Percentiles rank a stretch among this genome's conserved stretches.
These are phyloP conservation scores for Ranitomeya variabilis DNA, from an alignment of 2,113 vertebrate genomes.

Conservation along the genomic window DNA sequence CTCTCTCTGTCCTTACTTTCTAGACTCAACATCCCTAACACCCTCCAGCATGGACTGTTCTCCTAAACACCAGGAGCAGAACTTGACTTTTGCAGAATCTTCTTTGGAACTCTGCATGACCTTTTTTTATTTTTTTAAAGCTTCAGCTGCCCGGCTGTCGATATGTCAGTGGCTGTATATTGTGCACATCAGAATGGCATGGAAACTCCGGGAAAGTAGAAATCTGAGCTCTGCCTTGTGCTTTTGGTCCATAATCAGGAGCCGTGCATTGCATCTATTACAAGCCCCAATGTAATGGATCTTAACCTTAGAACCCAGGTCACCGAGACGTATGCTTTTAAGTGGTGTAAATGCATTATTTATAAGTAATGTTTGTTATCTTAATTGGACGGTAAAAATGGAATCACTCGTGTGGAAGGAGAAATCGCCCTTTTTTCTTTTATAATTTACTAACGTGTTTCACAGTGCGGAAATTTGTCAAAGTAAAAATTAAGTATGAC, in stretches of 20 bases:
- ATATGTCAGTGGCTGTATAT: not conserved
- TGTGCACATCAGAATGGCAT: not conserved
- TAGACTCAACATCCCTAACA: conserved; percentile 54
- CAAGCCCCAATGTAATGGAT: not conserved
- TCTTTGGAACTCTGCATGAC: conserved; percentile 6
- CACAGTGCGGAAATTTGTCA: not conserved
- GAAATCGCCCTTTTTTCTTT: not conserved
- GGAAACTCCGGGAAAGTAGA: not conserved
- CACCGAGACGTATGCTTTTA: not conserved
- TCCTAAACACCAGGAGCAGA: conserved; percentile 21
- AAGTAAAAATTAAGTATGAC: not conserved
- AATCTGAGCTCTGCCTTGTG: not conserved
- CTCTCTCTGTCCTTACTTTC: conserved; percentile 51
- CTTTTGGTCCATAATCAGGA: not conserved
- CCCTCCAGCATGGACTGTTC: conserved; percentile 39
- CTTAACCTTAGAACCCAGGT: not conserved
- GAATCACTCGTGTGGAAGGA: conserved; percentile 5
- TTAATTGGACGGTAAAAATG: not conserved
- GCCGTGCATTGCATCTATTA: not conserved
- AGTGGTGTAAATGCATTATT: conserved; percentile 12
- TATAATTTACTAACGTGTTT: not conserved
- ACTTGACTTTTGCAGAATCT: conserved; percentile 35
- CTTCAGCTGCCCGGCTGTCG: not conserved
- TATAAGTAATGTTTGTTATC: conserved; percentile 14
- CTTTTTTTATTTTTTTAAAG: not conserved